phyloP scores from a whole-genome alignment of 1,140 invertebrate species.

The Monochamus saltuarius region DNA sequence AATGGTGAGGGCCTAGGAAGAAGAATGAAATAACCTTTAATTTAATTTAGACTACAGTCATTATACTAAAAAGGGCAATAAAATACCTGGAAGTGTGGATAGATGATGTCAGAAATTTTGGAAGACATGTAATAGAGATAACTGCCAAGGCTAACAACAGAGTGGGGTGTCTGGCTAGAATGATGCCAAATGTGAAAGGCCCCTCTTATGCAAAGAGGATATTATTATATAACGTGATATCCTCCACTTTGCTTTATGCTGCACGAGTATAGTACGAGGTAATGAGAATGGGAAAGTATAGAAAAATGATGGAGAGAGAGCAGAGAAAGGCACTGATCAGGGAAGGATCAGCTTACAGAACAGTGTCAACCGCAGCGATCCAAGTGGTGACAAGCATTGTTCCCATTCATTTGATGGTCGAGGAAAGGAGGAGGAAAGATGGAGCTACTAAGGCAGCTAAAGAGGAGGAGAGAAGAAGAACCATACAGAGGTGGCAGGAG shows the following conservation, averaged over 20 bases:
- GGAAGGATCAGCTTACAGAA: slow-evolving; percentile 19
- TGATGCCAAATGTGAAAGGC: background rate
- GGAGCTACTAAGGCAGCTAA: too few relatives aligned
- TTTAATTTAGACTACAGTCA: background rate
- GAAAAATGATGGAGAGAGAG: slow-evolving; percentile 6
- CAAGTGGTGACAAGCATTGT: too few relatives aligned
- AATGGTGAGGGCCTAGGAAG: slow-evolving; percentile 1
- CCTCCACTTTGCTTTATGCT: background rate
- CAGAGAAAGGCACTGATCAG: slow-evolving; percentile 16
- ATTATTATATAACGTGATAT: background rate
- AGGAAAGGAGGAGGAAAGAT: slow-evolving; percentile 18
- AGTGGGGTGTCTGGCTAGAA: background rate
- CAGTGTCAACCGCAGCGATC: slow-evolving; percentile 9
- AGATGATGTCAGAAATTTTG: too few relatives aligned
- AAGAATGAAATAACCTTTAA: background rate
- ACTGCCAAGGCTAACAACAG: background rate
- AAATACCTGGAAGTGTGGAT: too few relatives aligned
- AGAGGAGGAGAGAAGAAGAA: too few relatives aligned
- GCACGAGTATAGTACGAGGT: slow-evolving; percentile 5
- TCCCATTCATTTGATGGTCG: slow-evolving; percentile 15
- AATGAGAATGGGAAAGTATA: slow-evolving; percentile 9
- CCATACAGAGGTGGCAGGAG: too few relatives aligned
- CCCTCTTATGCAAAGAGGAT: too few relatives aligned
- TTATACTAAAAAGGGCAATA: background rate
- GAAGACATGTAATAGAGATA: background rate